Percentiles rank a stretch among this genome's conserved stretches.
Conservation (phyloP, 2,888 invertebrate species). For the Agrochola circellaris region DNA sequence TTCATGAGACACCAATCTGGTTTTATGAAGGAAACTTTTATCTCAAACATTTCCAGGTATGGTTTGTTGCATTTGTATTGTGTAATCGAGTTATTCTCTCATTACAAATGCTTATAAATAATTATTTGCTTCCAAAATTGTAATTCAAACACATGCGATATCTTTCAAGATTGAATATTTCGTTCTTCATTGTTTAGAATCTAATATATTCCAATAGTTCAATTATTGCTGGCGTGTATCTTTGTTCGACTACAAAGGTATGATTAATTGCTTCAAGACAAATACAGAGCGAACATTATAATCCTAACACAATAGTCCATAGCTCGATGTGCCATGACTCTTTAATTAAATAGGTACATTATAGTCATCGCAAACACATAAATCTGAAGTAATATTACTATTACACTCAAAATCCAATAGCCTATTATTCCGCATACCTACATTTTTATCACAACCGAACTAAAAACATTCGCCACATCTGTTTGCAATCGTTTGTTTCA, state of each 20-base stretch:
- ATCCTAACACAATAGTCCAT: constrained; percentile 51
- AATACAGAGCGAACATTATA: constrained; percentile 49
- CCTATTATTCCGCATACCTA: neutral
- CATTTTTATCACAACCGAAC: constrained; percentile 24
- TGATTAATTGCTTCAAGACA: constrained; percentile 36
- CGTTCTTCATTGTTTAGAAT: constrained; percentile 14
- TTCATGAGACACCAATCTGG: constrained; percentile 33
- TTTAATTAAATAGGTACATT: constrained; percentile 30
- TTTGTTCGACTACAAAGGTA: constrained; percentile 50
- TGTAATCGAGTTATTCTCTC: neutral
- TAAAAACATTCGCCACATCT: constrained; percentile 41
- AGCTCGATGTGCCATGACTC: constrained; percentile 37
- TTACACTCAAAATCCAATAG: neutral
- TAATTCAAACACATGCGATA: neutral
- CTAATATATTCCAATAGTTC: constrained; percentile 19
- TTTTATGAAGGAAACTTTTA: constrained; percentile 6
- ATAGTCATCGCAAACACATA: constrained; percentile 23
- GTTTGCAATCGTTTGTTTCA: constrained; percentile 38
- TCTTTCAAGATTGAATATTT: neutral
- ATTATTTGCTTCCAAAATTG: neutral
- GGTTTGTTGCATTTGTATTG: neutral
- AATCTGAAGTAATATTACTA: neutral
- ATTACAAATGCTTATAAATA: constrained; percentile 10
- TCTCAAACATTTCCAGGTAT: constrained; percentile 7
- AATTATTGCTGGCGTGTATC: constrained; percentile 21